Evolutionary conservation across 2,113 vertebrate species (phyloP), one percentile per base, ranked within the genome.

Genomic region (Bubo scandiacus): DNA sequence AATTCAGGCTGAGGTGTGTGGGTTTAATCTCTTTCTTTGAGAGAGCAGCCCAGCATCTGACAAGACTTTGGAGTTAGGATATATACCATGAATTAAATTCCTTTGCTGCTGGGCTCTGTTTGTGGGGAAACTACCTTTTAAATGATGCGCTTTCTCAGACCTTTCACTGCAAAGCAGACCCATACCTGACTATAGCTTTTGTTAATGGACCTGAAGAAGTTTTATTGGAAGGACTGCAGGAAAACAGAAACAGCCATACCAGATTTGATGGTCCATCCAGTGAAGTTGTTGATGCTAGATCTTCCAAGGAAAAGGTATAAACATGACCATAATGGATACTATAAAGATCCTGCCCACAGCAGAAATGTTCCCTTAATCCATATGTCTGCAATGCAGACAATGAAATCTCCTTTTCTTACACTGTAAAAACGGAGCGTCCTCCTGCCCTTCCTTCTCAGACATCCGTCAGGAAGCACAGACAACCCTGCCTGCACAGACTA

Each of bases 61-160:
- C 79, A 88, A 83, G 88, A 43, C 57, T 88, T 88, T 47, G 52
- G 38, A 59, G 68, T 73, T 52, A 94, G 80, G 59, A 93, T 88
- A 91, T 91, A 88, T 71, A 61, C 55, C 26, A 43, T 54, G 51
- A 86, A 84, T 95, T 86, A 95, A 93, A 94, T 72, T 91, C 47
- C 75, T 77, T 92, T 92, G 72, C 88, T 95, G 47, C 88, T 52
- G 52, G 75, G 51, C 43, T 86, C 68, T 47, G 23, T 83, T 90
- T 81, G 52, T 86, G 59, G 34, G 36, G 55, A 81, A 96, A 78
- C 79, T 67, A 92, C 88, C 63, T 95, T 95, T 92, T 63, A 88
- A 94, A 93, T 72, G 72, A 91, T 32, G 20, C 57, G 81, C 82
- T 88, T 95, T 93, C 68, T 96, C 90, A 95, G 63, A 90, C 47